Evolutionary conservation across 2,888 invertebrate species (phyloP).

Genomic region (Cantharis flavilabris): DNA sequence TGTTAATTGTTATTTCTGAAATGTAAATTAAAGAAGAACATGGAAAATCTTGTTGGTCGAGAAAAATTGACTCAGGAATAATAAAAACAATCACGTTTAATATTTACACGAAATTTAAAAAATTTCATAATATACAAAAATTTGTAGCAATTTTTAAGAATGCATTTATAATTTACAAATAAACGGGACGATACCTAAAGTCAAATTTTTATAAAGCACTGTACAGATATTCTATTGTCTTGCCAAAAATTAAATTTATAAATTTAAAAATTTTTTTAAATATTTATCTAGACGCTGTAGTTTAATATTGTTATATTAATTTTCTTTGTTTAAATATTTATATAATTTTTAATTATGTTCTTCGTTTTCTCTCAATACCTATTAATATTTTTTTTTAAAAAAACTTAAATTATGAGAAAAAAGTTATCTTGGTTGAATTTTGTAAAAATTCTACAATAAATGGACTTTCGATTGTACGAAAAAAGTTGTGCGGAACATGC

Average conservation of each 20-base stretch:
- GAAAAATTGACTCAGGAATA: slow-evolving; percentile 32
- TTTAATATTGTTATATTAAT: slow-evolving; percentile 10
- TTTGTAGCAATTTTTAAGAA: slow-evolving; percentile 15
- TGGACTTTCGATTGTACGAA: not conserved
- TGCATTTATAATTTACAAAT: slow-evolving; percentile 25
- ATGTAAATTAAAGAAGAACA: not conserved
- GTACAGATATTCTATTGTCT: slow-evolving; percentile 29
- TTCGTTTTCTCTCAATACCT: slow-evolving; percentile 6
- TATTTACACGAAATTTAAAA: not conserved
- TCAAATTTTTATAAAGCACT: slow-evolving; percentile 23
- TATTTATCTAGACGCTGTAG: slow-evolving; percentile 20
- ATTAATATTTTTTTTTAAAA: not conserved
- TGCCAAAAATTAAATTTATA: slow-evolving; percentile 28
- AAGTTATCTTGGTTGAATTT: not conserved
- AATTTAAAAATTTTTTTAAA: slow-evolving; percentile 16
- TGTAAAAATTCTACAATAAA: not conserved
- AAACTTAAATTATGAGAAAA: not conserved
- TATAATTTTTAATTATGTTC: slow-evolving; percentile 15
- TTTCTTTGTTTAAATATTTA: slow-evolving; percentile 15
- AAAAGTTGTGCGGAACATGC: not conserved
- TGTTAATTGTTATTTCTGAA: not conserved
- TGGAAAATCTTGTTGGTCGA: not conserved
- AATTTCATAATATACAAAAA: not conserved
- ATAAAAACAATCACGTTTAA: slow-evolving; percentile 30
- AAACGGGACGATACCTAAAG: slow-evolving; percentile 3